phyloP scores from a whole-genome alignment of 2,888 invertebrate species.

The Melanargia galathea region DNA sequence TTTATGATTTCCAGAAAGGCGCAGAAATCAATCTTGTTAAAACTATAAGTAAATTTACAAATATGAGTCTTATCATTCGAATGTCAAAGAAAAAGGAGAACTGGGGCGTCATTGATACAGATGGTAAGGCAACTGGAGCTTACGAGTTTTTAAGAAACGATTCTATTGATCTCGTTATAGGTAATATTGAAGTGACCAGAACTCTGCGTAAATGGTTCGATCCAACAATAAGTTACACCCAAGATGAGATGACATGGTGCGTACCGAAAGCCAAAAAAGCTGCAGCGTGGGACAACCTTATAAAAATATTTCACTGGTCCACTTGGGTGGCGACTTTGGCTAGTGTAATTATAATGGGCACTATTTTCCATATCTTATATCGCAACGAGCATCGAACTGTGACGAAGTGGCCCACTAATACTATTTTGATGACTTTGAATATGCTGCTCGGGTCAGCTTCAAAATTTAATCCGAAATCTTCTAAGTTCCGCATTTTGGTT shows the following conservation, averaged over 20 bases:
- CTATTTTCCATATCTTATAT: slow-evolving; percentile 67
- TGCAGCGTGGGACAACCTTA: slow-evolving; percentile 73
- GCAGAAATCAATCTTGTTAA: slow-evolving; percentile 74
- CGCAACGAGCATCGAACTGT: slow-evolving; percentile 61
- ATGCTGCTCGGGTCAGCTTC: slow-evolving; percentile 77
- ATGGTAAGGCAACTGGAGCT: slow-evolving; percentile 70
- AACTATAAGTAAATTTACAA: slow-evolving; percentile 73
- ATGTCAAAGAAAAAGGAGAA: slow-evolving; percentile 67
- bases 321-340: slow-evolving; percentile 71
- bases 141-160: slow-evolving; percentile 61
- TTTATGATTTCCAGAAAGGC: slow-evolving; percentile 66
- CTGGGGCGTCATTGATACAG: slow-evolving; percentile 64
- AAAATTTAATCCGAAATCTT: slow-evolving; percentile 64
- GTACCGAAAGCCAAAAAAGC: slow-evolving; percentile 69
- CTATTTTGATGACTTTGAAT: slow-evolving; percentile 71
- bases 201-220: slow-evolving; percentile 71
- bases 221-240: slow-evolving; percentile 73
- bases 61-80: slow-evolving; percentile 68
- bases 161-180: slow-evolving; percentile 67
- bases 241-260: slow-evolving; percentile 79
- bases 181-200: slow-evolving; percentile 75
- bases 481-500: slow-evolving; percentile 70
- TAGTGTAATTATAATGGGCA: slow-evolving; percentile 63
- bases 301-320: slow-evolving; percentile 75
- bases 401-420: slow-evolving; percentile 75